Conservation (phyloP, 2,888 invertebrate species). For the Heliconius charithonia region DNA sequence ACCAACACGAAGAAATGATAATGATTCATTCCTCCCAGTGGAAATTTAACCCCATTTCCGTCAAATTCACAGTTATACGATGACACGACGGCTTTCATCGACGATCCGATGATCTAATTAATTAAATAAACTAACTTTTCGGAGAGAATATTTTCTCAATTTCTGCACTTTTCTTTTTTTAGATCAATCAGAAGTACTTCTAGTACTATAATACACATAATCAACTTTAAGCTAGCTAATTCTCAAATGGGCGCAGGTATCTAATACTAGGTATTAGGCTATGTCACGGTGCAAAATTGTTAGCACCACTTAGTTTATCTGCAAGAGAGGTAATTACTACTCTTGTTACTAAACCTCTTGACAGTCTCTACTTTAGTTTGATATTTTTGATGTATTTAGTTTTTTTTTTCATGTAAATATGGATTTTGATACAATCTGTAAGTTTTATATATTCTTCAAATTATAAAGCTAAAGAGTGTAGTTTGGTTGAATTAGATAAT, state of each 20-base stretch:
- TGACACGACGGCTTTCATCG: too few relatives aligned
- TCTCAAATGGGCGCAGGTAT: not conserved
- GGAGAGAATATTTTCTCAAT: too few relatives aligned
- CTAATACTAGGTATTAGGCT: not conserved
- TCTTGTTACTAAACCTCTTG: not conserved
- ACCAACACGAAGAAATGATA: too few relatives aligned
- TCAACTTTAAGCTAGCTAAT: not conserved
- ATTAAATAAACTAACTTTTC: too few relatives aligned
- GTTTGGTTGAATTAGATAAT: not conserved
- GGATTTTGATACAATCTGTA: not conserved
- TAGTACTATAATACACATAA: too few relatives aligned
- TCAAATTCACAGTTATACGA: too few relatives aligned
- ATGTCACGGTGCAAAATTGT: conserved; percentile 1
- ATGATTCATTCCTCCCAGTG: too few relatives aligned
- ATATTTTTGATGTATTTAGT: not conserved
- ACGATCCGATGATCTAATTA: too few relatives aligned
- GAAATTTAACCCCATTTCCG: too few relatives aligned
- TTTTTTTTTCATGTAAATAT: not conserved
- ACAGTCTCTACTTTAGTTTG: not conserved
- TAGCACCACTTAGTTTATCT: not conserved
- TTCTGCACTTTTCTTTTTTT: too few relatives aligned
- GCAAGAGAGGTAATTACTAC: too few relatives aligned
- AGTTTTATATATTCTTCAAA: not conserved
- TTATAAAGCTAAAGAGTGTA: not conserved
- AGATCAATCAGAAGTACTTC: too few relatives aligned